Evolutionary conservation across 1,140 invertebrate genomes (phyloP), one percentile per base, ranked within the genome.

Genomic region (Metaphire vulgaris): DNA sequence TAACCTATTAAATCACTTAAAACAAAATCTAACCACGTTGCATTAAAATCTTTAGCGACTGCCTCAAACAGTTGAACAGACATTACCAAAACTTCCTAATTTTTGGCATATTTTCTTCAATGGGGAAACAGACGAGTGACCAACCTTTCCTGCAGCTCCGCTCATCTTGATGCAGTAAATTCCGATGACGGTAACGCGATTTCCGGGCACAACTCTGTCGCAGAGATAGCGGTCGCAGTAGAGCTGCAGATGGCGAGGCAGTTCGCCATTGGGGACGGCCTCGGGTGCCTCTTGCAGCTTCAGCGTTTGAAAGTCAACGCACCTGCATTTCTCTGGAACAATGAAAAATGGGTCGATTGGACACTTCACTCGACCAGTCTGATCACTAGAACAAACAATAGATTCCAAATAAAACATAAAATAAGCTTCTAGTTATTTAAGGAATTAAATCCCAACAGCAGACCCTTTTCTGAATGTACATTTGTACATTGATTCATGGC

Each of bases 341-440:
- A 99, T 98, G 83, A 97, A 97, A 84, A 94, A 99, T 1, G 98
- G 98, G 88, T 99, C 98, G 30, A 99, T 83, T 1, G 97, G 97
- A 86, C 98, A 99, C 81, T 95, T 94, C 0, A 84, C 82, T 77
- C 81, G 69, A 0, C 85, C 85, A 78, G 92, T 91, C 88, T 96
- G 94, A 83, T 96, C 88, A 16, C 93, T 94, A 84, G 74, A 56
- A 56, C 21, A n/a, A n/a, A n/a, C n/a, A n/a, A n/a, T n/a, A n/a
- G n/a, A n/a, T n/a, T n/a, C n/a, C n/a, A n/a, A n/a, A n/a, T n/a
- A n/a, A n/a, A n/a, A n/a, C n/a, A n/a, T n/a, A n/a, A n/a, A n/a
- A n/a, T n/a, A n/a, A n/a, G n/a, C n/a, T n/a, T n/a, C n/a, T n/a
- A n/a, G n/a, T n/a, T n/a, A n/a, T n/a, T n/a, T n/a, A n/a, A n/a